Base-by-base conservation (phyloP, 2,797 vertebrate genomes). In the Sciurus vulgaris region DNA sequence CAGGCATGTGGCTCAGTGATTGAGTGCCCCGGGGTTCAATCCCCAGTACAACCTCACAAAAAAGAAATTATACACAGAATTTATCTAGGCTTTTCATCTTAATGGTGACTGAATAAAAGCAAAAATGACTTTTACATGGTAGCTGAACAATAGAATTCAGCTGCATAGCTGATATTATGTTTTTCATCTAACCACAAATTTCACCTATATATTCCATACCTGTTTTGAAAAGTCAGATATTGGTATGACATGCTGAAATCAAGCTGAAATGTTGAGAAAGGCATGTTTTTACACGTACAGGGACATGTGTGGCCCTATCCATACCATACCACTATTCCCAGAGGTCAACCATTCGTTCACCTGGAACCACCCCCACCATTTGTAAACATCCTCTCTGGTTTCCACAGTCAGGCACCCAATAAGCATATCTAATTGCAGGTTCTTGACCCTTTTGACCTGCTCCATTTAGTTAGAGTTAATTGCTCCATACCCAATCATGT, bases 271-370 rank as follows among this genome's bases (percentile, higher is more conserved):
- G 30, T 0, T 41, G 51, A 65, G 65, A 87, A 30, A 81, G 8
- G 51, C 33, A 22, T 26, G 33, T 65, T 56, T 26, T 20, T 49
- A 5, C 7, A 30, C 11, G 4, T 13, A 56, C 12, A 20, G 47
- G 14, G 56, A 63, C 28, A 0, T 24, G 59, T 18, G 8, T 5
- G 5, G 11, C 5, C 10, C 26, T 4, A 2, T 18, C 4, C 7
- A 4, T 41, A 11, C 59, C 15, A 10, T 7, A 22, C 13, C 15
- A 9, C 24, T 47, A 33, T 35, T 44, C 44, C 41, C 56, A 41
- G 87, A 30, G 47, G 61, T 7, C 51, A 63, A 13, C 4, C n/a
- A 5, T 4, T 82, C n/a, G 3, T 5, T 82, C 82, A 24, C 41
- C 49, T 14, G 13, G 22, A 44, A 28, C 33, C 7, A 20, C 69